A percentile compares a stretch with the other conserved stretches of the same genome.
Conservation (phyloP, 2,113 vertebrate genomes). For the Eulacestoma nigropectus region DNA sequence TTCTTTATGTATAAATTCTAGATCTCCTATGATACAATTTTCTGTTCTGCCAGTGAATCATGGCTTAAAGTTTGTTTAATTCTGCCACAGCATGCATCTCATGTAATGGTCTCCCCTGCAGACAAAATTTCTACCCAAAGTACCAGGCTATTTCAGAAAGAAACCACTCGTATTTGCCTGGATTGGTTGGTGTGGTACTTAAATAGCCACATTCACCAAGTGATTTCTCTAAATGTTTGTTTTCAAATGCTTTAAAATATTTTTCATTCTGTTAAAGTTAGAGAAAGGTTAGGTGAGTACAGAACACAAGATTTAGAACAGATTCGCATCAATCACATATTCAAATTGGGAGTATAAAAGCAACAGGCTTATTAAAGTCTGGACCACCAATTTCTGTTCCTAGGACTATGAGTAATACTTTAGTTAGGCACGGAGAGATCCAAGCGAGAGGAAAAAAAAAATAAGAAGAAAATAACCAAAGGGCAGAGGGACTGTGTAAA, state of each 20-base stretch:
- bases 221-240: slow-evolving; percentile 24
- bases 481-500: not conserved
- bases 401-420: not conserved
- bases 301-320: not conserved
- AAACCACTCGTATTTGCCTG: slow-evolving; percentile 22
- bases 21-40: slow-evolving; percentile 3
- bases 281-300: not conserved
- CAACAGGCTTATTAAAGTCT: not conserved
- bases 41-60: slow-evolving; percentile 12
- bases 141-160: not conserved
- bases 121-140: slow-evolving; percentile 7
- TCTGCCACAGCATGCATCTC: slow-evolving; percentile 14
- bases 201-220: not conserved
- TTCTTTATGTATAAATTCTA: not conserved
- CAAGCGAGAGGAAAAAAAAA: not conserved
- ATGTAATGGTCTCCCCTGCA: slow-evolving; percentile 8
- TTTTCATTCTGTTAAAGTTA: not conserved
- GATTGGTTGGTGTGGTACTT: not conserved
- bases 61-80: slow-evolving; percentile 9
- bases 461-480: not conserved
- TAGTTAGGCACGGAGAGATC: not conserved
- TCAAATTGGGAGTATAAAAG: not conserved
- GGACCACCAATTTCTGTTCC: not conserved
- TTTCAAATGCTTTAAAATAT: not conserved
- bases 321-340: not conserved